phyloP scores from a whole-genome alignment of 2,113 vertebrate species.

The Python bivittatus region DNA sequence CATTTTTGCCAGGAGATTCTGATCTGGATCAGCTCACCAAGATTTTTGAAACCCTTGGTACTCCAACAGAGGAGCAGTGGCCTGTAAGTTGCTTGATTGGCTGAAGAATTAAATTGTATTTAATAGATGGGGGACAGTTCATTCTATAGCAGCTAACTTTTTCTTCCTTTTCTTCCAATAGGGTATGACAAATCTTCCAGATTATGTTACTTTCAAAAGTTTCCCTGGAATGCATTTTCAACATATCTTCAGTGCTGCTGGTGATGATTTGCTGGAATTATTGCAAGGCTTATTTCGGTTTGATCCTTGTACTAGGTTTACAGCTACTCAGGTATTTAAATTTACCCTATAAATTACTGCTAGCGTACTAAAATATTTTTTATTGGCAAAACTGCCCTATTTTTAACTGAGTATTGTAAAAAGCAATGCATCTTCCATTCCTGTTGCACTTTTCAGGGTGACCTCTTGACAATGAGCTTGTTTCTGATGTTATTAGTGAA shows the following conservation, averaged over 20 bases:
- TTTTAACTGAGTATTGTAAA: background rate
- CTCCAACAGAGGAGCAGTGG: constrained; percentile 93
- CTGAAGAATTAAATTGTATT: background rate
- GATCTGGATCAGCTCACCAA: constrained; percentile 95
- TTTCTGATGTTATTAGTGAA: background rate
- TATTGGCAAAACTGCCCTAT: background rate
- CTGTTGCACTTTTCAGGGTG: background rate
- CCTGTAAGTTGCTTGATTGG: constrained; percentile 80
- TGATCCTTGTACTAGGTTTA: constrained; percentile 86
- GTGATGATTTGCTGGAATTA: constrained; percentile 89
- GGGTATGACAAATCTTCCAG: constrained; percentile 92
- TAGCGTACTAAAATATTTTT: background rate
- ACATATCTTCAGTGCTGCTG: constrained; percentile 95
- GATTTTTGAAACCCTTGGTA: constrained; percentile 97
- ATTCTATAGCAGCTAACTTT: background rate
- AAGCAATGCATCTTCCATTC: background rate
- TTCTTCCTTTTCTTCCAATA: constrained; percentile 55
- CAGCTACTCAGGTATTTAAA: constrained; percentile 86
- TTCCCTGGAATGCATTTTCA: constrained; percentile 93
- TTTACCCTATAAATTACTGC: background rate
- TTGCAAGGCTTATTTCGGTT: constrained; percentile 91
- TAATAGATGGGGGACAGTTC: background rate
- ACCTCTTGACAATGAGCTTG: background rate
- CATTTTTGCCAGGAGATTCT: constrained; percentile 95
- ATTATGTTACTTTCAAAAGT: constrained; percentile 93